These are phyloP conservation scores for Zaprionus nigranus DNA, from an alignment of 1,140 invertebrate genomes.

Conservation along the genomic window DNA sequence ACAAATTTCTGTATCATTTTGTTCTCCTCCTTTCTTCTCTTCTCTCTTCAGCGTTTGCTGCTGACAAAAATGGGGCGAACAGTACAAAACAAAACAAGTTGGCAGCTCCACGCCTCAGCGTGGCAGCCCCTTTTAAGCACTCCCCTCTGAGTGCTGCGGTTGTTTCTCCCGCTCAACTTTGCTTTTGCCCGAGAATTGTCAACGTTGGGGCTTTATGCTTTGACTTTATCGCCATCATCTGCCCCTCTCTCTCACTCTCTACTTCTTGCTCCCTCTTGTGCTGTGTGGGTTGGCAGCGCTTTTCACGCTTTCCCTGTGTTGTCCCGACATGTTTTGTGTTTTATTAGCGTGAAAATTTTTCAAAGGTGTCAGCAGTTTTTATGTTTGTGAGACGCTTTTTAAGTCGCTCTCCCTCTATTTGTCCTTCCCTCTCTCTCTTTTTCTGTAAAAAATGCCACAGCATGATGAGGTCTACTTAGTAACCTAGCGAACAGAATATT, in stretches of 20 bases:
- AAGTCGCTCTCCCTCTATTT: background rate
- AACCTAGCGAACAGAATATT: too few relatives aligned
- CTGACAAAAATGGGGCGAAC: slow-evolving; percentile 49
- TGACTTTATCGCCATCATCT: slow-evolving; percentile 68
- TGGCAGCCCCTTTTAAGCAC: background rate
- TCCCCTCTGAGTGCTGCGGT: slow-evolving; percentile 44
- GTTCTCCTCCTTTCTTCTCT: slow-evolving; percentile 4
- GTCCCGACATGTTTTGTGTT: slow-evolving; percentile 75
- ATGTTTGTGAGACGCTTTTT: slow-evolving; percentile 40
- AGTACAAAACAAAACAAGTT: slow-evolving; percentile 72
- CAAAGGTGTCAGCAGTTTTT: slow-evolving; percentile 79
- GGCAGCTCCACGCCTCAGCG: slow-evolving; percentile 27
- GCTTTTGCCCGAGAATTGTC: slow-evolving; percentile 30
- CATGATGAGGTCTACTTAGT: slow-evolving; percentile 9
- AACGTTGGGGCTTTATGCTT: slow-evolving; percentile 40
- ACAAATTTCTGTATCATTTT: slow-evolving; percentile 67
- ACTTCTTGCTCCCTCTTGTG: background rate
- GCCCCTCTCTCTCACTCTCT: background rate
- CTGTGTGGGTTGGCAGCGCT: slow-evolving; percentile 24
- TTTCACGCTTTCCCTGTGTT: slow-evolving; percentile 69
- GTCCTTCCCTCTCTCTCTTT: slow-evolving; percentile 6
- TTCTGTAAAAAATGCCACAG: slow-evolving; percentile 27
- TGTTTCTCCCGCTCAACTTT: slow-evolving; percentile 42
- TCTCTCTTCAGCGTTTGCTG: slow-evolving; percentile 1
- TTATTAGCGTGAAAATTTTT: slow-evolving; percentile 81